Evolutionary conservation across 1,140 invertebrate species (phyloP).

Genomic region (Calephelis nemesis): DNA sequence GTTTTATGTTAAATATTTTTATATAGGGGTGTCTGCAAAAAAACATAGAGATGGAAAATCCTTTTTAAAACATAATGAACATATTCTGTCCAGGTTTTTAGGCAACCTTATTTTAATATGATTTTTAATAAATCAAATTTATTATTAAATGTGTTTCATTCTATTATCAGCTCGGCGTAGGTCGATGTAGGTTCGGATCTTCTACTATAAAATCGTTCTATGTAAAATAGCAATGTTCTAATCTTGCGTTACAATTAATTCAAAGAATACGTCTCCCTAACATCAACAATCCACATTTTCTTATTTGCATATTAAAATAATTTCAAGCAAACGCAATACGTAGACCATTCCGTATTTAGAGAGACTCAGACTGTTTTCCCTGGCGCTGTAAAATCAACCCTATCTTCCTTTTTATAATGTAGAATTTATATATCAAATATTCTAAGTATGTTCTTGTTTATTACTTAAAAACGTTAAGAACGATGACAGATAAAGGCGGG

Average conservation of each 20-base stretch:
- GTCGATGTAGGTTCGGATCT: too few species aligned
- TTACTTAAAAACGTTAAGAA: constrained; percentile 48
- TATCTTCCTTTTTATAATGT: constrained; percentile 37
- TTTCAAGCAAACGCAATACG: constrained; percentile 75
- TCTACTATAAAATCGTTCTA: constrained; percentile 56
- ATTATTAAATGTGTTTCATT: too few species aligned
- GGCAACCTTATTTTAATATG: too few species aligned
- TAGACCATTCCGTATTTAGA: constrained; percentile 47
- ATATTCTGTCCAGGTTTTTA: too few species aligned
- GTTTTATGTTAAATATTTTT: too few species aligned
- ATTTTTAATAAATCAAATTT: too few species aligned
- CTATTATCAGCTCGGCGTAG: too few species aligned
- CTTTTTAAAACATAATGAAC: too few species aligned
- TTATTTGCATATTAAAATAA: constrained; percentile 80
- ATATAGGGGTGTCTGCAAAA: too few species aligned
- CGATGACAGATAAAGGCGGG: constrained; percentile 78
- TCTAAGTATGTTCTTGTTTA: constrained; percentile 51
- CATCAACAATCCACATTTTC: constrained; percentile 76
- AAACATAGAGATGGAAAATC: too few species aligned
- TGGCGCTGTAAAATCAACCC: constrained; percentile 44
- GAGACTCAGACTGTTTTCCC: constrained; percentile 35
- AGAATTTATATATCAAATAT: constrained; percentile 31
- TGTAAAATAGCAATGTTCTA: constrained; percentile 77
- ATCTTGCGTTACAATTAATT: constrained; percentile 75
- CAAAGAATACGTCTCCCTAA: constrained; percentile 76